Evolutionary conservation across 1,140 invertebrate species (phyloP).

Genomic region (Panonychus citri): DNA sequence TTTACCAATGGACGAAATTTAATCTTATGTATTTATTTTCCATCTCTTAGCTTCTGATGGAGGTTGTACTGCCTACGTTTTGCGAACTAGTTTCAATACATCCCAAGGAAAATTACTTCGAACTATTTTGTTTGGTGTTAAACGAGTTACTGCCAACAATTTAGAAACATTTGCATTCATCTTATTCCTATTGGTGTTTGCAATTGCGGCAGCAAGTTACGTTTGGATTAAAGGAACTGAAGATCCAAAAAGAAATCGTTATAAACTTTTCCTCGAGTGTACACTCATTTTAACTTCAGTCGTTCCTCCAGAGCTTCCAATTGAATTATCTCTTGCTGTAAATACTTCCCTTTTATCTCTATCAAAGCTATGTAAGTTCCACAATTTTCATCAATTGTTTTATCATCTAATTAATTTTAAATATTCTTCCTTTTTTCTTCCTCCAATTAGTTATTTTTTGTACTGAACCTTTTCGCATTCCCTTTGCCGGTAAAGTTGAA

Average conservation of each 20-base stretch:
- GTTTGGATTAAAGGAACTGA: constrained; percentile 86
- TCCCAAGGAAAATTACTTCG: constrained; percentile 80
- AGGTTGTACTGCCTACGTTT: constrained; percentile 89
- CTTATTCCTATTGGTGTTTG: constrained; percentile 85
- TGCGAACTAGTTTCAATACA: constrained; percentile 91
- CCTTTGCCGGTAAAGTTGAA: constrained; percentile 96
- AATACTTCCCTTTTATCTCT: constrained; percentile 90
- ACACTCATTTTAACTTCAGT: constrained; percentile 95
- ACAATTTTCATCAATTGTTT: constrained; percentile 3
- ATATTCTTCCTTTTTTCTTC: constrained; percentile 2
- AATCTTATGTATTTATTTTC: constrained; percentile 13
- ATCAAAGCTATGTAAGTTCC: constrained; percentile 41
- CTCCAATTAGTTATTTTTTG: constrained; percentile 58
- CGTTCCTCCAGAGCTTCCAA: constrained; percentile 92
- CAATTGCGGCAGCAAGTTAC: constrained; percentile 81
- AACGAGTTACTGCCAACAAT: constrained; percentile 97
- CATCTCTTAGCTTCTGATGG: constrained; percentile 54
- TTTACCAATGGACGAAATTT: too few species aligned
- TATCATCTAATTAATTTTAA: constrained; percentile 1
- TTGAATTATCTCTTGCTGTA: constrained; percentile 92
- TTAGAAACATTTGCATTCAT: constrained; percentile 98
- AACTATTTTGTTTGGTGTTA: constrained; percentile 95
- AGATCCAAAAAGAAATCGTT: constrained; percentile 52
- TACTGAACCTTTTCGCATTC: constrained; percentile 97
- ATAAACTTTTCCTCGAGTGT: constrained; percentile 96